Conservation (phyloP, 1,140 invertebrate species). For the Tribolium madens region DNA sequence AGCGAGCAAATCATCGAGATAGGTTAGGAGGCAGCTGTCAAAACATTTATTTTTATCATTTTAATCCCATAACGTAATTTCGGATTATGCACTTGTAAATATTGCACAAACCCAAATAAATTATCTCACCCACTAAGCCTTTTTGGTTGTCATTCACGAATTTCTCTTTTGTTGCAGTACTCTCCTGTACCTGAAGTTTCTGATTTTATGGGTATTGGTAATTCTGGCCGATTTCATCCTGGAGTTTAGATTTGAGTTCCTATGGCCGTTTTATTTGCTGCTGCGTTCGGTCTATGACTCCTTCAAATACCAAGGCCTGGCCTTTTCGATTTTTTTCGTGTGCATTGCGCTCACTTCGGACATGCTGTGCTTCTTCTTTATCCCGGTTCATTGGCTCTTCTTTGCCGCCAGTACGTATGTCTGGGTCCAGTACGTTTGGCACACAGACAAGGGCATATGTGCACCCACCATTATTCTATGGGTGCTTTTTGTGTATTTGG, state of each 20-base stretch:
- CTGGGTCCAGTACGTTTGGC: constrained; percentile 99
- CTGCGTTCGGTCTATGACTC: constrained; percentile 97
- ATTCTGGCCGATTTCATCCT: constrained; percentile 97
- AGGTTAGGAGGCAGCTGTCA: constrained; percentile 60
- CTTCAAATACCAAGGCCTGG: constrained; percentile 98
- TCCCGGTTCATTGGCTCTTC: constrained; percentile 98
- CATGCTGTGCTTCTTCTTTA: constrained; percentile 99
- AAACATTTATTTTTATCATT: constrained; percentile 53
- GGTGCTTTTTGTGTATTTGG: constrained; percentile 95
- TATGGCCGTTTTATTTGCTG: constrained; percentile 98
- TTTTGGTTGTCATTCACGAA: not conserved
- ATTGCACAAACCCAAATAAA: not conserved
- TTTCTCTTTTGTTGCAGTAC: constrained; percentile 78
- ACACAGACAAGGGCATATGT: constrained; percentile 94
- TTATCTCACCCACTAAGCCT: not conserved
- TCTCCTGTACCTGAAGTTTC: constrained; percentile 95
- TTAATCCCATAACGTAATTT: constrained; percentile 42
- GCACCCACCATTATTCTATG: constrained; percentile 94
- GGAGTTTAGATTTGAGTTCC: constrained; percentile 99
- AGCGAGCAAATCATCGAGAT: not conserved
- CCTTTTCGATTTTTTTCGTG: constrained; percentile 98
- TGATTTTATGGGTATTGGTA: constrained; percentile 95
- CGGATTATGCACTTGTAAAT: constrained; percentile 24
- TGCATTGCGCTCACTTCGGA: constrained; percentile 98
- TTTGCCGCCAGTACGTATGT: constrained; percentile 99